These are phyloP conservation scores for Varecia variegata DNA, from an alignment of 2,797 vertebrate species.

Conservation along the genomic window DNA sequence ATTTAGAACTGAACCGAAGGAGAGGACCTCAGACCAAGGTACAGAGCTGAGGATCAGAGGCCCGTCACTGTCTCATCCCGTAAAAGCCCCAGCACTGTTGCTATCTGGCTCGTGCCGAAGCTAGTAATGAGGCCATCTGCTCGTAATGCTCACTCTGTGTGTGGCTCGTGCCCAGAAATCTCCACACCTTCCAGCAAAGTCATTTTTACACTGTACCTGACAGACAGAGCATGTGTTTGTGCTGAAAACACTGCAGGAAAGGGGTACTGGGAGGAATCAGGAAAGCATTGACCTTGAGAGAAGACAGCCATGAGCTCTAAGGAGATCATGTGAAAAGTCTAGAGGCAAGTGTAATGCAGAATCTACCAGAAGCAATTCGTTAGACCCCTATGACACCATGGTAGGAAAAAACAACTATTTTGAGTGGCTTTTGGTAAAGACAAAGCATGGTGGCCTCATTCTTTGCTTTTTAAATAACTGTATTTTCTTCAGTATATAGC, in stretches of 20 bases:
- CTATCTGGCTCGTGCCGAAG: conserved; percentile 39
- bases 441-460: background rate
- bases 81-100: conserved; percentile 34
- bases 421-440: background rate
- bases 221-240: conserved; percentile 77
- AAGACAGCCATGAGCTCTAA: background rate
- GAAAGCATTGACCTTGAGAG: conserved; percentile 62
- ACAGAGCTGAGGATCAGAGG: background rate
- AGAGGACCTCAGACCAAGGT: background rate
- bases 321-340: background rate
- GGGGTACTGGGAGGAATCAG: background rate
- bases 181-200: conserved; percentile 74
- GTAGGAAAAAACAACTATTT: conserved; percentile 42
- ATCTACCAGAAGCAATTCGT: background rate
- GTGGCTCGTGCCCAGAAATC: conserved; percentile 69
- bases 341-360: background rate
- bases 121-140: conserved; percentile 76
- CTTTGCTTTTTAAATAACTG: conserved; percentile 38
- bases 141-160: conserved; percentile 55
- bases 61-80: background rate
- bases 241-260: conserved; percentile 70
- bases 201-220: conserved; percentile 76
- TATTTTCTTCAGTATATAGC: background rate
- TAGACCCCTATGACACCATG: background rate
- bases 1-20: background rate